phyloP scores from a whole-genome alignment of 1,140 invertebrate species.

The Gonatopus flavifemur region DNA sequence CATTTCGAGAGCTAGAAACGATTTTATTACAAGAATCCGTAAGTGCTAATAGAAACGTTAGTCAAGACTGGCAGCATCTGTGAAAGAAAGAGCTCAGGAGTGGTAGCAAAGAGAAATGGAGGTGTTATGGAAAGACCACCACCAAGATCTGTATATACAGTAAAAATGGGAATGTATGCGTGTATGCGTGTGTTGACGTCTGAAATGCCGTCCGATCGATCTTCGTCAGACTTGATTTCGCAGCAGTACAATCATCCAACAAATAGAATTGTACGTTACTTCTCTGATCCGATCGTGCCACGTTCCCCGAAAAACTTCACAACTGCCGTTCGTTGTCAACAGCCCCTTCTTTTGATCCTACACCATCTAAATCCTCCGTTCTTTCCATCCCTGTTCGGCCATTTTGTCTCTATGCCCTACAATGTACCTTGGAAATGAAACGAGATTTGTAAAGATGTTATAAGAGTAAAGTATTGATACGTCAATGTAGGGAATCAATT shows the following conservation, averaged over 20 bases:
- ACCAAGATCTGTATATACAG: constrained; percentile 2
- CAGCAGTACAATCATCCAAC: constrained; percentile 58
- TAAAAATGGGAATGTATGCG: no score
- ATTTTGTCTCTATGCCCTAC: no score
- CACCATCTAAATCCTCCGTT: constrained; percentile 19
- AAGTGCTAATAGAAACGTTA: constrained; percentile 57
- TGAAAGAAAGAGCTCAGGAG: constrained; percentile 34
- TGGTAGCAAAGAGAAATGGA: constrained; percentile 34
- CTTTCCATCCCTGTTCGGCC: constrained; percentile 1
- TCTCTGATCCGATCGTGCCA: constrained; percentile 29
- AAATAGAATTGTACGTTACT: constrained; percentile 58
- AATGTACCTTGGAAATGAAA: no score
- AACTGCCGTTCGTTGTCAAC: constrained; percentile 55
- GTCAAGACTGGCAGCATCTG: constrained; percentile 54
- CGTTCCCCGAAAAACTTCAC: constrained; percentile 43
- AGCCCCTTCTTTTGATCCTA: constrained; percentile 25
- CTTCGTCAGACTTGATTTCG: constrained; percentile 60
- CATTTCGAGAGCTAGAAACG: constrained; percentile 19
- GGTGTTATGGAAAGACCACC: neutral
- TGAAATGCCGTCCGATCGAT: constrained; percentile 57
- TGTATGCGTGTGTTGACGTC: constrained; percentile 53
- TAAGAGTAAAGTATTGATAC: no score
- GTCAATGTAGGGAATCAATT: no score
- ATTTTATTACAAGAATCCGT: constrained; percentile 47
- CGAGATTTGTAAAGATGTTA: no score